These are phyloP conservation scores for Probaryconus sp. DNA, from an alignment of 1,140 invertebrate species.

Conservation along the genomic window DNA sequence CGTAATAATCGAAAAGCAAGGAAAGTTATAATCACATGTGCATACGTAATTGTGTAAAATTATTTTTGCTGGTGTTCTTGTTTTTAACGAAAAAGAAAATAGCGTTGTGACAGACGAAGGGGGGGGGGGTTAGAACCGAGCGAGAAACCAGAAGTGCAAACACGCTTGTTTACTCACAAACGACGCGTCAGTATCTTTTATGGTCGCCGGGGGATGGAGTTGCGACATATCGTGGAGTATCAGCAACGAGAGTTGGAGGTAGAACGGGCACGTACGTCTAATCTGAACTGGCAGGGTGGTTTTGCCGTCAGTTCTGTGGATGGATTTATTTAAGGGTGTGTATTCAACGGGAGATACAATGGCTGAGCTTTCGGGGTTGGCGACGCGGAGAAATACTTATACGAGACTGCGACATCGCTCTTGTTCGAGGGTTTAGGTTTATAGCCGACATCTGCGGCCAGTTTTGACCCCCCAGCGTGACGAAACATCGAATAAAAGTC, in stretches of 20 bases:
- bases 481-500: conserved; percentile 68
- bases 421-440: conserved; percentile 64
- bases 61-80: conserved; percentile 3
- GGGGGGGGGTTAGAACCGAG: background rate
- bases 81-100: conserved; percentile 20
- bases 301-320: conserved; percentile 61
- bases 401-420: conserved; percentile 18
- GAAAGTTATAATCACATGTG: too few relatives aligned
- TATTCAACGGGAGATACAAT: conserved; percentile 73
- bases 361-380: conserved; percentile 41
- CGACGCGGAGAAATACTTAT: conserved; percentile 29
- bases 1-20: too few relatives aligned
- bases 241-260: conserved; percentile 46
- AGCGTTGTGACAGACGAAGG: conserved; percentile 18
- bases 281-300: conserved; percentile 64
- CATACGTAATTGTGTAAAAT: too few relatives aligned
- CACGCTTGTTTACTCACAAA: conserved; percentile 57
- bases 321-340: conserved; percentile 78
- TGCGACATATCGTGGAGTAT: conserved; percentile 53
- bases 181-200: conserved; percentile 60
- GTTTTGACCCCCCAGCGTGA: conserved; percentile 75
- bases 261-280: conserved; percentile 60
- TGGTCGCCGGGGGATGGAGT: conserved; percentile 41
- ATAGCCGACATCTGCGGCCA: conserved; percentile 77
- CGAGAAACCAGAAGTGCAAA: conserved; percentile 54